Evolutionary conservation across 2,797 vertebrate species (phyloP), one percentile per base, ranked within the genome.

Genomic region (Graptemys geographica): DNA sequence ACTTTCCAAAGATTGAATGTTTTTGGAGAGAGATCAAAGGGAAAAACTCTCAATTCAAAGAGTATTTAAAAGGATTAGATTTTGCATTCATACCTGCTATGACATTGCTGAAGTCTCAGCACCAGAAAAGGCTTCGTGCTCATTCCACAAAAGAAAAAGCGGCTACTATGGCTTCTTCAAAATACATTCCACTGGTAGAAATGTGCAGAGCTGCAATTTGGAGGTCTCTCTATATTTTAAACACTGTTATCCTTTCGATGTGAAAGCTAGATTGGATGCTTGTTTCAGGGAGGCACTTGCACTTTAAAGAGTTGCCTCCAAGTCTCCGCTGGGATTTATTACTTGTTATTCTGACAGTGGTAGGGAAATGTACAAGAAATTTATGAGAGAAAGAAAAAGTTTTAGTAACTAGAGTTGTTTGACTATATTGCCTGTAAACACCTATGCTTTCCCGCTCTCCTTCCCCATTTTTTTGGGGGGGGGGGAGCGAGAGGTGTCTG

Each of bases 1-100:
- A 92, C 65, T 79, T 81, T 91, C 93, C 89, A 18, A 0, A 92
- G 92, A 97, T 81, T 95, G 87, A 85, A 72, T 90, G 82, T 76
- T 84, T 81, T 15, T 96, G 95, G 92, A 94, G 51, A 87, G 44
- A 93, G 91, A 96, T 97, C 95, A 97, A 96, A 98, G 91, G 76
- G 93, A 80, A 94, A 96, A 3, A 5, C 31, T 81, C 6, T 8
- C 88, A 80, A 21, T 95, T 81, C 84, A 93, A 44, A 33, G 15
- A 16, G 33, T 84, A 89, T 95, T 72, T 82, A 92, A 81, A 83
- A 87, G 72, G 81, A 95, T 97, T 95, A 92, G 86, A 83, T 78
- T 88, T 94, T 93, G 79, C 23, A 25, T 86, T 47, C 76, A 96
- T 95, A 92, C 83, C 95, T 96, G 69, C 79, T 62, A n/a, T 57